Conservation (phyloP, 2,113 vertebrate species). For the Xenopus laevis region DNA sequence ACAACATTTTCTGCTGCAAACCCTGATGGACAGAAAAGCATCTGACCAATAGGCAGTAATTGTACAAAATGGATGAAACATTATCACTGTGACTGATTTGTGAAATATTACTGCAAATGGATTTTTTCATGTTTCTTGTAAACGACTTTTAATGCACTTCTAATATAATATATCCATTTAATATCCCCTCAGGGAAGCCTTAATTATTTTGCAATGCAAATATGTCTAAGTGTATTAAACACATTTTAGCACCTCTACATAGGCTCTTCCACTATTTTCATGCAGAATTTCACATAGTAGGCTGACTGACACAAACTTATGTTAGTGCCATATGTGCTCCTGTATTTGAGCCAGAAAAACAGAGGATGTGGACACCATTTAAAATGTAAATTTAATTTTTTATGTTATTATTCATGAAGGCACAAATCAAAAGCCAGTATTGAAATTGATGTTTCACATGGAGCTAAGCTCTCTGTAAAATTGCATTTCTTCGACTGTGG, state of each 20-base stretch:
- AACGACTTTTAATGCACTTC: slow-evolving; percentile 42
- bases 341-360: slow-evolving; percentile 72
- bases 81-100: neutral
- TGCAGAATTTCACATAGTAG: slow-evolving; percentile 74
- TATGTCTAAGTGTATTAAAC: slow-evolving; percentile 81
- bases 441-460: slow-evolving; percentile 61
- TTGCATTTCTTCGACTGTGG: slow-evolving; percentile 46
- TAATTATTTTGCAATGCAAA: slow-evolving; percentile 75
- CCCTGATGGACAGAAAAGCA: no score
- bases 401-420: slow-evolving; percentile 63
- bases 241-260: slow-evolving; percentile 74
- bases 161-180: slow-evolving; percentile 67
- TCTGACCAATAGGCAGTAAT: no score
- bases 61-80: neutral
- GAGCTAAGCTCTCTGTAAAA: slow-evolving; percentile 49
- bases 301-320: slow-evolving; percentile 77
- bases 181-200: slow-evolving; percentile 66
- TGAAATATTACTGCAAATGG: neutral
- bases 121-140: slow-evolving; percentile 17
- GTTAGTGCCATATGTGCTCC: slow-evolving; percentile 74
- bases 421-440: slow-evolving; percentile 61
- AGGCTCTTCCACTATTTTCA: slow-evolving; percentile 77
- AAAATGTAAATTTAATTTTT: slow-evolving; percentile 69
- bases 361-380: slow-evolving; percentile 70
- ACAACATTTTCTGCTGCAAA: no score